Evolutionary conservation across 2,797 vertebrate species (phyloP), one percentile per base, ranked within the genome.

Genomic region (Cyprinella venusta): DNA sequence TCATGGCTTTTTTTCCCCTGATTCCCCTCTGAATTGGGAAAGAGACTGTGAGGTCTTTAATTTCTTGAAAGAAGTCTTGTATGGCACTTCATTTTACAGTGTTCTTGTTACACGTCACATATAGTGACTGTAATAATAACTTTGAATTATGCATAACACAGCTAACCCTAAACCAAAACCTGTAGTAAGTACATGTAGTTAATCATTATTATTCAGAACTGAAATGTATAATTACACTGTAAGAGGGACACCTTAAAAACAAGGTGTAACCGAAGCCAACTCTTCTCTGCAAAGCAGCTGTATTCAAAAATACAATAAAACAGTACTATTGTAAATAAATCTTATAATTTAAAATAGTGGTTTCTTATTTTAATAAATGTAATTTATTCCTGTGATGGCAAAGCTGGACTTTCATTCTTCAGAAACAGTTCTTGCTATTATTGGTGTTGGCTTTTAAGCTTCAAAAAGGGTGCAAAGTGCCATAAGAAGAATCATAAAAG

Each of bases 21-120:
- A 84, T 84, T 86, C n/a, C 81, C 86, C 64, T 83, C 81, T 71
- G 74, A 88, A 84, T 78, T 76, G 74, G 72, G 54, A 85, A 83
- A 80, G 68, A 72, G 50, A 38, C 50, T 52, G 65, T 42, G 52
- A 85, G 64, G 38, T 76, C 52, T 61, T 59, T 13, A 24, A 13
- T 63, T 16, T 63, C 15, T 61, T 61, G 10, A 26, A 59, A 12
- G 4, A 26, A 63, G 13, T 63, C 59, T 63, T 2, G 21, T 63
- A 4, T 63, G 30, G 30, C 61, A 63, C 26, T 30, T 30, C 16
- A 30, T 63, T 30, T 63, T 63, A 63, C 61, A 63, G 61, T 63
- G 6, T 30, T 15, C 26, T 16, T 30, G 13, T 63, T 63, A 63
- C 59, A 63, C 6, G 1, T 15, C 26, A 61, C 59, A 30, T 16